Evolutionary conservation across 35 echinoderm and acorn worm genomes (phyloP).

Genomic region (Patiria miniata): DNA sequence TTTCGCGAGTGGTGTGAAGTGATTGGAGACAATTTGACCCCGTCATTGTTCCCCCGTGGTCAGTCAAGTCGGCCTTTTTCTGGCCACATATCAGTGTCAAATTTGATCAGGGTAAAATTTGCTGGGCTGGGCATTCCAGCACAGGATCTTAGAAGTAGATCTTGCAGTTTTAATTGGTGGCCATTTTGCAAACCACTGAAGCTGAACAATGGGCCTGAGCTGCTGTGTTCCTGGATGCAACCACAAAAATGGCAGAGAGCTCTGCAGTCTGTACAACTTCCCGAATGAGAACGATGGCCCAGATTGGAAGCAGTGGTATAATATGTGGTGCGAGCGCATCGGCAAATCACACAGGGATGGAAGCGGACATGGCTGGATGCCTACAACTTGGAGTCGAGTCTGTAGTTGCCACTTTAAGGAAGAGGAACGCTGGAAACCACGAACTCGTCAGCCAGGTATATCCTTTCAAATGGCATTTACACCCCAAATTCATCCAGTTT

Average conservation of each 20-base stretch:
- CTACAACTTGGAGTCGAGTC: constrained; percentile 4
- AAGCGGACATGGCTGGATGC: background rate
- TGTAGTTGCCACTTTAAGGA: constrained; percentile 24
- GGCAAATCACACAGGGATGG: constrained; percentile 20
- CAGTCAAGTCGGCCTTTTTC: constrained; percentile 6
- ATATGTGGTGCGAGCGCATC: constrained; percentile 5
- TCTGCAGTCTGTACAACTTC: constrained; percentile 22
- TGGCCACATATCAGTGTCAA: background rate
- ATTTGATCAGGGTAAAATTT: background rate
- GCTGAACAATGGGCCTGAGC: constrained; percentile 7
- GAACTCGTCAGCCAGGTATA: constrained; percentile 17
- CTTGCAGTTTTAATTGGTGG: too few relatives aligned
- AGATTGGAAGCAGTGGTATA: constrained; percentile 18
- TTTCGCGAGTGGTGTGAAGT: background rate
- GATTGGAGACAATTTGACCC: background rate
- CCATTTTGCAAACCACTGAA: background rate
- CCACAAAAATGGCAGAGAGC: constrained; percentile 25
- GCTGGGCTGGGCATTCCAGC: background rate
- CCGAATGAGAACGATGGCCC: constrained; percentile 23
- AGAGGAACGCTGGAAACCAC: constrained; percentile 11
- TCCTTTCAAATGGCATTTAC: too few relatives aligned
- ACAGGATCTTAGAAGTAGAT: too few relatives aligned
- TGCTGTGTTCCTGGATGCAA: constrained; percentile 20
- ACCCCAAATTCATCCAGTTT: too few relatives aligned
- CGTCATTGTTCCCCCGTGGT: background rate